These are phyloP conservation scores for Dreissena polymorpha DNA, from an alignment of 1,140 invertebrate genomes.

Conservation along the genomic window DNA sequence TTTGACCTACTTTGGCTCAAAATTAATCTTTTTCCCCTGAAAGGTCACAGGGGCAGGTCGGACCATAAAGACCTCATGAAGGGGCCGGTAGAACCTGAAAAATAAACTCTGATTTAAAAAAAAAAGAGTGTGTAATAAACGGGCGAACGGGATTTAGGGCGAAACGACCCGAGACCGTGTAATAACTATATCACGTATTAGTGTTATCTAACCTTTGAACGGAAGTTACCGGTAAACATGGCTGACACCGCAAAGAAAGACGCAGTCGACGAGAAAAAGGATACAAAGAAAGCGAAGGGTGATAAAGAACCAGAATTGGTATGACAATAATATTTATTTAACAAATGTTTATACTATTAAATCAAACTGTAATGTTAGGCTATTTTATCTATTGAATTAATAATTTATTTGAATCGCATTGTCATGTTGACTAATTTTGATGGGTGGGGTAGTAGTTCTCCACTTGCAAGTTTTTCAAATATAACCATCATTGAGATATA, in stretches of 20 bases:
- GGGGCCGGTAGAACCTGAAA: no score
- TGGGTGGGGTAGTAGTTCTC: constrained; percentile 22
- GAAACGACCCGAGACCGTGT: no score
- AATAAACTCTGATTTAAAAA: no score
- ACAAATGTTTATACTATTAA: not conserved
- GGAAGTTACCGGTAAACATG: constrained; percentile 67
- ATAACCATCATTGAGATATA: not conserved
- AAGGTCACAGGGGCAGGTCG: no score
- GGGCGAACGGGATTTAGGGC: no score
- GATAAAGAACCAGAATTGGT: constrained; percentile 77
- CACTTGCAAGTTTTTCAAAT: no score
- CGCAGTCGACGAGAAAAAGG: constrained; percentile 69
- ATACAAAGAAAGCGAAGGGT: constrained; percentile 71
- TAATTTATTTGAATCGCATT: constrained; percentile 15
- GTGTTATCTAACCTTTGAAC: not conserved
- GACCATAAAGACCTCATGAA: no score
- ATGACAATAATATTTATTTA: constrained; percentile 10
- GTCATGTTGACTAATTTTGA: constrained; percentile 1
- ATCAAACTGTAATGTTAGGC: not conserved
- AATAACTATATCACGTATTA: not conserved
- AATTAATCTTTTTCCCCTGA: no score
- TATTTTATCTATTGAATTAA: not conserved
- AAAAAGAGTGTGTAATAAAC: no score
- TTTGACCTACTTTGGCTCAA: no score
- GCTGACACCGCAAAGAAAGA: constrained; percentile 74